Base-by-base conservation (phyloP, 2,888 invertebrate species). In the Spodoptera littoralis region DNA sequence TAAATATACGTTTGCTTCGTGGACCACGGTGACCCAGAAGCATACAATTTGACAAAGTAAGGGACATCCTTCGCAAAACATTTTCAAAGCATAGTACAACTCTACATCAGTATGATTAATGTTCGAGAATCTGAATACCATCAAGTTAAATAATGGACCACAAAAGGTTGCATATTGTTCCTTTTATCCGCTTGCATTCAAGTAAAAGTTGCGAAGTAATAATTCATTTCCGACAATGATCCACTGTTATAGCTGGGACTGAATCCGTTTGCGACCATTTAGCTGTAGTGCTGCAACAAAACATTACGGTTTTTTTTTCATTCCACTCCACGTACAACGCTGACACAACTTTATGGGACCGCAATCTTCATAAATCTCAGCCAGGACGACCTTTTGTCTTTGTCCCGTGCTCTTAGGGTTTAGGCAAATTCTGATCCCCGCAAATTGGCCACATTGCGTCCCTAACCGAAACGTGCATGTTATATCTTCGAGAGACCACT, bases 341-440 rank as follows among this genome's bases (percentile, higher is more conserved):
- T 79, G 80, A 80, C 82, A 73, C 83, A 85, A 83, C 69, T 83
- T 84, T 83, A 85, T 82, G 80, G 74, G 75, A 81, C 85, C 89
- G 88, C 89, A 91, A 92, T 92, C 90, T 91, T 88, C 88, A 91
- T 92, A 92, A 92, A 92, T 92, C 91, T 90, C 85, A 77, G 78
- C 83, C 82, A 84, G 81, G 82, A 82, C 89, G 90, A 90, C 90
- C 90, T 91, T 91, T 91, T 91, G 90, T 91, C 91, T 90, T 84
- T 88, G 90, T 90, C 84, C 84, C 85, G 79, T 86, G 87, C 84
- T 85, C 84, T 87, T 82, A 85, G 84, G 88, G 86, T 85, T 92
- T 90, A 90, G 87, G 90, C 87, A 92, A 92, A 91, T 91, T 90
- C 86, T 85, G 88, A 89, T 87, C 87, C 85, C 86, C 85, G 83